Evolutionary conservation across 2,888 invertebrate species (phyloP).

Genomic region (Lamellibrachia satsuma): DNA sequence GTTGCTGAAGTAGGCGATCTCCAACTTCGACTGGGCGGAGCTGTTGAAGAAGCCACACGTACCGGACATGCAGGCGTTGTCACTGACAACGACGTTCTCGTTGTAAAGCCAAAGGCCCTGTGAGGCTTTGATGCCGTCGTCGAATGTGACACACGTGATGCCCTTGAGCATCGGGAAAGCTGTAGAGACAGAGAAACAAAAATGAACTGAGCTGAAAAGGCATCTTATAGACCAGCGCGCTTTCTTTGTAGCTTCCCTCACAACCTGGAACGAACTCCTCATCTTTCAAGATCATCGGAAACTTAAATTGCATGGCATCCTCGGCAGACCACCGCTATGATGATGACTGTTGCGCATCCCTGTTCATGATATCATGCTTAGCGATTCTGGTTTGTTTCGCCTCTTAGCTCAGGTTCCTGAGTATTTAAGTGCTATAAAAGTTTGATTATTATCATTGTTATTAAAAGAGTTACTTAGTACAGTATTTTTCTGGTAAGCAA

Average conservation of each 20-base stretch:
- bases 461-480: not conserved
- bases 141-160: slow-evolving; percentile 17
- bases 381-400: too few species aligned
- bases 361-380: too few species aligned
- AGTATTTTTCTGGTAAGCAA: not conserved
- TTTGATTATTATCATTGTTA: too few species aligned
- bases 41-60: slow-evolving; percentile 22
- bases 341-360: too few species aligned
- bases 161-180: not conserved
- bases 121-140: not conserved
- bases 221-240: not conserved
- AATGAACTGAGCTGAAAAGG: not conserved
- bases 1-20: slow-evolving; percentile 23
- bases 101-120: slow-evolving; percentile 20
- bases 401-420: too few species aligned
- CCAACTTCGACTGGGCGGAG: not conserved
- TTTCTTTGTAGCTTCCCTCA: too few species aligned
- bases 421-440: too few species aligned
- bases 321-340: too few species aligned
- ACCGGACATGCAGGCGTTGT: not conserved
- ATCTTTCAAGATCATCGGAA: too few species aligned
- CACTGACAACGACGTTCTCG: not conserved
- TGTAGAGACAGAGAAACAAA: not conserved
- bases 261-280: too few species aligned
- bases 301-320: too few species aligned